Base-by-base conservation (phyloP, 2,888 invertebrate genomes). In the Mesopsocus fuscifrons region DNA sequence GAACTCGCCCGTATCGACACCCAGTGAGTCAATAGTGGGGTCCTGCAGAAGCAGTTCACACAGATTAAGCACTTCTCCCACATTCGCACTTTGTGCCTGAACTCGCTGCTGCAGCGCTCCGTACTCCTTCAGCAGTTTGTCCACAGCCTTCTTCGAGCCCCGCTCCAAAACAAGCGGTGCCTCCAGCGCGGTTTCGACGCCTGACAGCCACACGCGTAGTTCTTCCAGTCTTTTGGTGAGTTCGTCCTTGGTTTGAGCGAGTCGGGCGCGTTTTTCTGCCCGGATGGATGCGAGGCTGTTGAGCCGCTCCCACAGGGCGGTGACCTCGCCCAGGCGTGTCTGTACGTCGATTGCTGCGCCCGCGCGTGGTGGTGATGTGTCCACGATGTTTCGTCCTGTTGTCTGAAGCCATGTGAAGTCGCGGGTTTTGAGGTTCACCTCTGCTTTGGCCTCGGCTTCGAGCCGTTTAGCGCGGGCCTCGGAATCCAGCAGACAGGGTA, bases 41-140 rank as follows among this genome's bases (percentile, higher is more conserved):
- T 85, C 83, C 52, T 70, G 78, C 35, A 84, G 62, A 2, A 85
- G 61, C 35, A 82, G 67, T 52, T 85, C 82, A 52, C 83, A 82
- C 13, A 81, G 68, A 54, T 82, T 84, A 2, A 87, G 60, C 0
- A 83, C 73, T 54, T 84, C 81, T 2, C 77, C 78, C 3, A 88
- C 71, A 52, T 79, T 77, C 40, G 72, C 71, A 55, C 82, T 82
- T 54, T 84, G 77, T 15, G 71, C 67, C 57, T 84, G 82, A 33
- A 88, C 78, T 4, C 69, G 71, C 46, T 74, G 75, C 54, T 81
- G 79, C 21, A 85, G 67, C 49, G 57, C 57, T 50, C 83, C 79
- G 46, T 82, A 78, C 35, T 80, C 76, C 46, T 68, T 67, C 42
- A 81, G 63, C 53, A 75, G 75, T 13, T 70, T 66, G 46, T 83